Base-by-base conservation (phyloP, 2,797 vertebrate genomes). In the Mastacembelus armatus region DNA sequence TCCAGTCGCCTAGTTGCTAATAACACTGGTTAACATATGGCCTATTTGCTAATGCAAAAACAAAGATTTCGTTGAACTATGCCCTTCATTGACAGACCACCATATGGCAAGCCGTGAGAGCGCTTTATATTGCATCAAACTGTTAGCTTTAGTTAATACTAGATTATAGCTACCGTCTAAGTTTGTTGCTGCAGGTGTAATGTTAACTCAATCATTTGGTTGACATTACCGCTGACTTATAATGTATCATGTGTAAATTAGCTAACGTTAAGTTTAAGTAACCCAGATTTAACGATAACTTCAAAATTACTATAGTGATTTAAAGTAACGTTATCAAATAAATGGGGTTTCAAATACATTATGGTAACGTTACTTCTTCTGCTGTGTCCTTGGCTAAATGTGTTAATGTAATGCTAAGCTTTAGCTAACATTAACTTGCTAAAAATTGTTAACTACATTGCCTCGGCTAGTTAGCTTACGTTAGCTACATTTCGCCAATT, bases 391-490 rank as follows among this genome's bases (percentile, higher is more conserved):
- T 1, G n/a, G 19, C 16, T 21, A 32, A 24, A 6, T 2, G 15
- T 40, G 27, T 27, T 29, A 18, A 19, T 5, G 22, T n/a, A n/a
- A n/a, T 10, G 4, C 24, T 7, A 3, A 21, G 50, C 12, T 24
- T 49, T 45, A 49, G 49, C 26, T 40, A 6, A 16, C 9, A 35
- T n/a, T 39, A 10, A 44, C 7, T 6, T 36, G 33, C 45, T 44
- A 36, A 48, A 43, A 44, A 36, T 1, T 33, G 24, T 55, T 39
- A 12, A 51, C 42, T 35, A 18, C 66, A 7, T 36, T 19, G 63
- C 60, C 27, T 22, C 10, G n/a, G 56, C 54, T 68, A 51, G 15
- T 49, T 24, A 71, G 71, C 40, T 49, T 39, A 11, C 52, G n/a
- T 29, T 43, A 0, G 58, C 52, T 10, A n/a, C 36, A 39, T 35